These are phyloP conservation scores for Enteromius treurensis DNA, from an alignment of 2,797 vertebrate genomes.

Conservation along the genomic window DNA sequence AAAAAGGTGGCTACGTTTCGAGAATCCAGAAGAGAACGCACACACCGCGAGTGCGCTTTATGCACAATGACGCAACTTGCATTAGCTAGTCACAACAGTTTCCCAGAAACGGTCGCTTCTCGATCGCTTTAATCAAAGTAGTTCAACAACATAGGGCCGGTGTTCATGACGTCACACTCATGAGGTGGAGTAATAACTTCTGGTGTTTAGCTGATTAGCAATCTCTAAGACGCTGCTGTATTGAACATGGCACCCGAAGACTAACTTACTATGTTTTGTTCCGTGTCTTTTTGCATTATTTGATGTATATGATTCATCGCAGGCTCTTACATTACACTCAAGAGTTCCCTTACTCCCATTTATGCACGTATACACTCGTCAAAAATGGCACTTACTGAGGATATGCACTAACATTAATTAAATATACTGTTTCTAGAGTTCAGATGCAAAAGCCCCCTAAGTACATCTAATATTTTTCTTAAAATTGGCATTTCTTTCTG, in stretches of 20 bases:
- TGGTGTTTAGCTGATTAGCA: not conserved
- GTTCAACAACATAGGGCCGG: not conserved
- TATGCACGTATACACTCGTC: too few species aligned
- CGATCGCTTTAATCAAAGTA: not conserved
- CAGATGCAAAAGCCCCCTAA: too few species aligned
- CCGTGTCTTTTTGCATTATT: not conserved
- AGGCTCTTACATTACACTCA: not conserved
- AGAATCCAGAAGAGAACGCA: too few species aligned
- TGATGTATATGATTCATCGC: not conserved
- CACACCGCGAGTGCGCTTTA: not conserved
- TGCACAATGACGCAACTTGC: not conserved
- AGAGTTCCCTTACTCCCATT: not conserved
- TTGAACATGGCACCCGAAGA: not conserved
- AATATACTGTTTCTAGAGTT: too few species aligned
- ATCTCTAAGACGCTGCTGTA: not conserved
- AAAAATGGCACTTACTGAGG: not conserved
- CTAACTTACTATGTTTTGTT: not conserved
- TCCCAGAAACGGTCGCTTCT: not conserved
- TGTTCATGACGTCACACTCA: not conserved
- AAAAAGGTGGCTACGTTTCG: too few species aligned
- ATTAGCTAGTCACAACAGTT: not conserved
- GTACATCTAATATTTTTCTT: too few species aligned
- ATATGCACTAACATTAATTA: too few species aligned
- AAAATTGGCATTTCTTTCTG: too few species aligned
- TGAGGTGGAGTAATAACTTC: not conserved